Evolutionary conservation across 2,113 vertebrate genomes (phyloP).

Genomic region (Chaenogobius annularis): DNA sequence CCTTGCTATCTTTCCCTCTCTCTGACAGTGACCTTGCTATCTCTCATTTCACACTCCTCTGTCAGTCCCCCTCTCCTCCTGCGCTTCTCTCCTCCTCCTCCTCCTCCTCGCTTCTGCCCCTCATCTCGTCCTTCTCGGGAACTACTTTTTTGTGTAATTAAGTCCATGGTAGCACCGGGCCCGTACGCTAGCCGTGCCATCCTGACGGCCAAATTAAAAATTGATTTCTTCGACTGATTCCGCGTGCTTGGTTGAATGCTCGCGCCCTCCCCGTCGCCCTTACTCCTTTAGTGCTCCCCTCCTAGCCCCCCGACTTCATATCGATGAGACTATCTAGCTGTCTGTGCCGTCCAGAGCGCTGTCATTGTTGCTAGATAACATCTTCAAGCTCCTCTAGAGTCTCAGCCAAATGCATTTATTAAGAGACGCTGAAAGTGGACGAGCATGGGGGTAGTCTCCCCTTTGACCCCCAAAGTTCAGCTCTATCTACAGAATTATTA

Average conservation of each 20-base stretch:
- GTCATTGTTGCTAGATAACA: constrained; percentile 34
- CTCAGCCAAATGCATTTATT: constrained; percentile 18
- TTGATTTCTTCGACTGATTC: constrained; percentile 78
- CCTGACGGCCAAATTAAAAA: constrained; percentile 78
- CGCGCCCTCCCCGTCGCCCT: constrained; percentile 25
- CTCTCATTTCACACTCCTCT: constrained; percentile 43
- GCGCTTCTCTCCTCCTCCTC: constrained; percentile 44
- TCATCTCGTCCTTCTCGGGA: constrained; percentile 46
- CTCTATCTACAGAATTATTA: too few relatives aligned
- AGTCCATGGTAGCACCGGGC: constrained; percentile 54
- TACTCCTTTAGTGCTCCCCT: constrained; percentile 17
- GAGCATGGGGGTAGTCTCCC: background rate
- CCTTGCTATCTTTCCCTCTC: constrained; percentile 20
- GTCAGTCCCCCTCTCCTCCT: constrained; percentile 25
- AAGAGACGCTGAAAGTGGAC: background rate
- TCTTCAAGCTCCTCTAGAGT: constrained; percentile 14
- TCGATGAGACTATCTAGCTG: constrained; percentile 22
- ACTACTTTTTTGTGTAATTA: constrained; percentile 73
- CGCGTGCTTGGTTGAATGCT: constrained; percentile 52
- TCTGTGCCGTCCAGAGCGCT: constrained; percentile 29
- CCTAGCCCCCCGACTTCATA: constrained; percentile 36
- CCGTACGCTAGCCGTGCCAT: constrained; percentile 60
- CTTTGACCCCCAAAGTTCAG: too few relatives aligned
- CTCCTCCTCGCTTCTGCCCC: constrained; percentile 19
- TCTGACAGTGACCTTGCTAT: constrained; percentile 60